Conservation (phyloP, 2,797 vertebrate species). For the Clarias pachynema region DNA sequence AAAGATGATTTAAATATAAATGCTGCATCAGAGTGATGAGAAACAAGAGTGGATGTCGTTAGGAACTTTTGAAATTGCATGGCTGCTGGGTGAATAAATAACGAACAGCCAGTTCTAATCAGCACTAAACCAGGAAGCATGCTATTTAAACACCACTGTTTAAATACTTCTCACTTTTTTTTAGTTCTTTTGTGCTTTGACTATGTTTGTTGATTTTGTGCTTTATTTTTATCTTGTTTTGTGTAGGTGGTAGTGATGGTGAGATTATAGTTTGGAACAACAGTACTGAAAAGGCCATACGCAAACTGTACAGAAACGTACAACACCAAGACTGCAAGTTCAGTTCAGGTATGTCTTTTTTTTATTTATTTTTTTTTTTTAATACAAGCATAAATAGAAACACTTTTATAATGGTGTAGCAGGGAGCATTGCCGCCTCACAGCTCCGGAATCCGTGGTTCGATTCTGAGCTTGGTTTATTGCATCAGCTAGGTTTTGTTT, state of each 20-base stretch:
- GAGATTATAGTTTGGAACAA: constrained; percentile 80
- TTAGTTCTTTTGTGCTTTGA: neutral
- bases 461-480: neutral
- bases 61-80: constrained; percentile 52
- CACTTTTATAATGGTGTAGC: neutral
- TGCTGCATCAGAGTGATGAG: neutral
- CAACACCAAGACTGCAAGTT: neutral
- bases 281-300: constrained; percentile 73
- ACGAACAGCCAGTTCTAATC: constrained; percentile 59
- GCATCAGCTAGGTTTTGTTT: neutral
- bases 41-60: constrained; percentile 19
- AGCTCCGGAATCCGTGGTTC: neutral
- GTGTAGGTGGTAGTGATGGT: constrained; percentile 73
- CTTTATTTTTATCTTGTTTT: constrained; percentile 27
- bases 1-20: neutral
- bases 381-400: neutral
- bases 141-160: constrained; percentile 30
- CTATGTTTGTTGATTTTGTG: neutral
- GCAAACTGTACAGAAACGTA: constrained; percentile 60
- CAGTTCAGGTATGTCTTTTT: constrained; percentile 9
- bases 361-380: neutral
- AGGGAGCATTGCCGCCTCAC: neutral
- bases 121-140: constrained; percentile 31
- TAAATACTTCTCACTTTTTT: neutral
- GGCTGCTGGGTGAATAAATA: constrained; percentile 71